Evolutionary conservation across 2,113 vertebrate genomes (phyloP).

Genomic region (Sylvilagus bachmani): DNA sequence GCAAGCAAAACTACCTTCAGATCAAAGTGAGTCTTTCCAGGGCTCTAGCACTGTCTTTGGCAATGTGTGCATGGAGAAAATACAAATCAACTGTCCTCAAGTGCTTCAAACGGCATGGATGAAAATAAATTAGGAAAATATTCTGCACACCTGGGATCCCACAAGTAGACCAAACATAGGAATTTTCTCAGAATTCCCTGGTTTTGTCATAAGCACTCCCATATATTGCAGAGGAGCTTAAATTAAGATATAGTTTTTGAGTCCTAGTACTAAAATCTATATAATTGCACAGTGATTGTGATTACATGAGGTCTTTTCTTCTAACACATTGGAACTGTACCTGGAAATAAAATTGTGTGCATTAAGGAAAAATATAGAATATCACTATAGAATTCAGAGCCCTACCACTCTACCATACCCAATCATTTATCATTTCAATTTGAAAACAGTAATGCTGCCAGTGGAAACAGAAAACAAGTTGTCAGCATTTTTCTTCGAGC

Average conservation of each 20-base stretch:
- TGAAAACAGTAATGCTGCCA: slow-evolving; percentile 82
- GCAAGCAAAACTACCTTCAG: slow-evolving; percentile 54
- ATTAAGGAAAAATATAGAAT: slow-evolving; percentile 72
- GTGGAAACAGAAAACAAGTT: slow-evolving; percentile 85
- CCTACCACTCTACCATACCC: slow-evolving; percentile 57
- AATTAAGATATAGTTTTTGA: neutral
- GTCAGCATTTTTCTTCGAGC: slow-evolving; percentile 84
- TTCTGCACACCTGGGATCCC: slow-evolving; percentile 31
- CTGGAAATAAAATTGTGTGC: slow-evolving; percentile 66
- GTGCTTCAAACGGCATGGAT: slow-evolving; percentile 54
- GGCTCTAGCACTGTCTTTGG: slow-evolving; percentile 60
- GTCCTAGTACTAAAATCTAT: slow-evolving; percentile 34
- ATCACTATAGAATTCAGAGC: slow-evolving; percentile 65
- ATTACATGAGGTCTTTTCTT: slow-evolving; percentile 18
- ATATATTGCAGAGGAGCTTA: slow-evolving; percentile 49
- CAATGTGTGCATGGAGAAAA: slow-evolving; percentile 49
- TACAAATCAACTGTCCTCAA: slow-evolving; percentile 53
- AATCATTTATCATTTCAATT: slow-evolving; percentile 82
- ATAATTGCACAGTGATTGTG: slow-evolving; percentile 34
- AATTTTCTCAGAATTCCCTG: neutral
- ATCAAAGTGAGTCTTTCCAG: slow-evolving; percentile 61
- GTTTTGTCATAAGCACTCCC: neutral
- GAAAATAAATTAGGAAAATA: slow-evolving; percentile 58
- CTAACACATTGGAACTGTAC: slow-evolving; percentile 66
- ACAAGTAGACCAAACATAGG: neutral